Evolutionary conservation across 2,113 vertebrate genomes (phyloP).

Genomic region (Sylvia atricapilla): DNA sequence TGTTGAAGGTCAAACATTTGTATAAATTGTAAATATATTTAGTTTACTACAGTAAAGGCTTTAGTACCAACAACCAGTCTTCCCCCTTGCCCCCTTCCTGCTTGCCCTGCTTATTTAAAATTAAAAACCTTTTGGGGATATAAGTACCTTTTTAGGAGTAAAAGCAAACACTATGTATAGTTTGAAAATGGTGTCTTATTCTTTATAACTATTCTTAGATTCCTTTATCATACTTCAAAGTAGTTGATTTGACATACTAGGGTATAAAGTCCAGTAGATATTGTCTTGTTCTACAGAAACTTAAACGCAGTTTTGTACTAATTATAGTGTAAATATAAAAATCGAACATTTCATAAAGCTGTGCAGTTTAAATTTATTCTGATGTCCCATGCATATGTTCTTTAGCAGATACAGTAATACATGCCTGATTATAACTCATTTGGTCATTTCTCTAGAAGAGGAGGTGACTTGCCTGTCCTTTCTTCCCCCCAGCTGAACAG

Average conservation of each 20-base stretch:
- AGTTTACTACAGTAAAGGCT: constrained; percentile 93
- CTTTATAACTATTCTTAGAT: constrained; percentile 58
- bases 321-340: constrained; percentile 63
- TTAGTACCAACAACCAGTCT: constrained; percentile 86
- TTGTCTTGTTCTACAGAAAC: constrained; percentile 51
- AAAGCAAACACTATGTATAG: constrained; percentile 50
- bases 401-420: constrained; percentile 8
- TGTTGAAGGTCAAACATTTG: constrained; percentile 87
- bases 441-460: background rate
- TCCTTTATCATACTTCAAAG: constrained; percentile 33
- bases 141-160: constrained; percentile 61
- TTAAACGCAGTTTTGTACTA: constrained; percentile 58
- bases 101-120: constrained; percentile 51
- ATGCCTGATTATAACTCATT: background rate
- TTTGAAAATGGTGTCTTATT: constrained; percentile 50
- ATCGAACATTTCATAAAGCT: constrained; percentile 43
- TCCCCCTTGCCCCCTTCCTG: constrained; percentile 25
- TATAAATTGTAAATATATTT: constrained; percentile 96
- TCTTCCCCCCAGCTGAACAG: background rate
- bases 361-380: constrained; percentile 44
- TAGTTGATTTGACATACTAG: constrained; percentile 35
- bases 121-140: constrained; percentile 54
- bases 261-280: constrained; percentile 33
- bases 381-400: background rate
- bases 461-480: background rate